Conservation (phyloP, 2,888 invertebrate species). For the Plagodis dolabraria region DNA sequence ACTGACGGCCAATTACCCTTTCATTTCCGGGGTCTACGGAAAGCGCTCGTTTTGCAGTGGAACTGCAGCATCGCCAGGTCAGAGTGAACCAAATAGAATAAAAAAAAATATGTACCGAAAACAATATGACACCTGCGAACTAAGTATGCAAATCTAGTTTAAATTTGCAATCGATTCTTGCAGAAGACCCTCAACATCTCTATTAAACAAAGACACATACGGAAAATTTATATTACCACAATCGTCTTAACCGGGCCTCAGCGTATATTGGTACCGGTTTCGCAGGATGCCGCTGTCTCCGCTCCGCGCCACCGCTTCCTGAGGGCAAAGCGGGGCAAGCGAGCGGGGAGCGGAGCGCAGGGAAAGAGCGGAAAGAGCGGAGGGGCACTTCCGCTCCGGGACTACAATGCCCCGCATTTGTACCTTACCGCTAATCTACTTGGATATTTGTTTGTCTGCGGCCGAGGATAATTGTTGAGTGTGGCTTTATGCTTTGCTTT, state of each 20-base stretch:
- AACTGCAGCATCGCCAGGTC: too few species aligned
- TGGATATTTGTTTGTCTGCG: constrained; percentile 64
- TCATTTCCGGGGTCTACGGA: too few species aligned
- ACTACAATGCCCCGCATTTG: constrained; percentile 69
- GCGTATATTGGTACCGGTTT: constrained; percentile 27
- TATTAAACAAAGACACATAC: constrained; percentile 12
- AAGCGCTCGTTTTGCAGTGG: too few species aligned
- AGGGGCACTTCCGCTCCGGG: constrained; percentile 50
- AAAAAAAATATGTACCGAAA: too few species aligned
- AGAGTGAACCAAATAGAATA: too few species aligned
- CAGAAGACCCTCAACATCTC: background rate
- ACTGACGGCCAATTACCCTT: too few species aligned
- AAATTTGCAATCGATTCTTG: too few species aligned
- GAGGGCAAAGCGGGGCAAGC: constrained; percentile 25
- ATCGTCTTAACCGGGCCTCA: constrained; percentile 25
- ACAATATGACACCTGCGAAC: too few species aligned
- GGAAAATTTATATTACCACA: constrained; percentile 22
- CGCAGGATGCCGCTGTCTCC: constrained; percentile 78
- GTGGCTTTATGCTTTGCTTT: constrained; percentile 1
- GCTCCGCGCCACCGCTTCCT: constrained; percentile 77
- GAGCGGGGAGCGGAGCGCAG: constrained; percentile 25
- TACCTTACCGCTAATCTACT: constrained; percentile 76
- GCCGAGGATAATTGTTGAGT: constrained; percentile 38
- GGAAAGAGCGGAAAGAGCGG: constrained; percentile 27
- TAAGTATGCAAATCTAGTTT: too few species aligned